phyloP scores from a whole-genome alignment of 2,113 vertebrate genomes.

The Oreochromis niloticus region DNA sequence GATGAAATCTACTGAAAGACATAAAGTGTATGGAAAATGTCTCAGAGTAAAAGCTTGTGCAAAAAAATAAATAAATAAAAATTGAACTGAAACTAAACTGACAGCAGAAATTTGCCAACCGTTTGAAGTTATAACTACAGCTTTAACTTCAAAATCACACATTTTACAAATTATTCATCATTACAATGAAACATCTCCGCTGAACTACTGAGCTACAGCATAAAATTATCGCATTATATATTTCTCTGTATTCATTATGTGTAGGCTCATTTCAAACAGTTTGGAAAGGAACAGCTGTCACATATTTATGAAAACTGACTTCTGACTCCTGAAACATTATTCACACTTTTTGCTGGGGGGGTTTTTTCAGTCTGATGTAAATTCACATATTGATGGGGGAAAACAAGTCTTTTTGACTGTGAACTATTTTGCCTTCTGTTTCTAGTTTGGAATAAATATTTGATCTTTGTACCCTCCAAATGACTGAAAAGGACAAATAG shows the following conservation, averaged over 20 bases:
- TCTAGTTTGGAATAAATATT: neutral
- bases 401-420: neutral
- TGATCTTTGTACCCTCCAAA: neutral
- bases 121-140: neutral
- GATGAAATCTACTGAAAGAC: neutral
- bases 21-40: neutral
- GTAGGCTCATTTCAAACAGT: neutral
- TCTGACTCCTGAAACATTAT: neutral
- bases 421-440: neutral
- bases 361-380: neutral
- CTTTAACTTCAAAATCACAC: neutral
- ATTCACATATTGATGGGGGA: neutral
- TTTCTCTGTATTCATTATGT: neutral
- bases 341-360: neutral
- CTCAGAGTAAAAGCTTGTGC: neutral
- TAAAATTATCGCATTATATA: neutral
- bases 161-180: neutral
- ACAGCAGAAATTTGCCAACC: neutral
- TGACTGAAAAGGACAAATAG: neutral
- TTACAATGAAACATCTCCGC: neutral
- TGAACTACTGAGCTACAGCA: neutral
- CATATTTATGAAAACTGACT: neutral
- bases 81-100: neutral
- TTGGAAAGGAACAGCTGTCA: neutral
- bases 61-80: neutral